Conservation (phyloP, 2,797 vertebrate species). For the Catharus ustulatus region DNA sequence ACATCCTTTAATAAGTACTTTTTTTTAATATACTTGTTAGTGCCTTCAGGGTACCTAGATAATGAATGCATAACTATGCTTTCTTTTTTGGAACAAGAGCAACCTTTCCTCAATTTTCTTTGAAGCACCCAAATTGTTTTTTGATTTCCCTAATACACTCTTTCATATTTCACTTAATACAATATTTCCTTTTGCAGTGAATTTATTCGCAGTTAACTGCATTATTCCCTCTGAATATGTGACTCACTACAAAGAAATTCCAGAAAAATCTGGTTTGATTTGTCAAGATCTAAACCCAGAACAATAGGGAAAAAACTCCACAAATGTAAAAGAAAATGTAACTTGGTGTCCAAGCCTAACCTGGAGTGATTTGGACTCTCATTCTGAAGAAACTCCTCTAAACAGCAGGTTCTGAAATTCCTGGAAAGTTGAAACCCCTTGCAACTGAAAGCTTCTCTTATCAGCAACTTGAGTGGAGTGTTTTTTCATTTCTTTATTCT, state of each 20-base stretch:
- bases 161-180: neutral
- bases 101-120: neutral
- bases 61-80: neutral
- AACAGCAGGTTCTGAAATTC: neutral
- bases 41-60: neutral
- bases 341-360: neutral
- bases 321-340: neutral
- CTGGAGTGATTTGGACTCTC: neutral
- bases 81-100: neutral
- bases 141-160: neutral
- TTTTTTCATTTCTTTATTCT: fast-evolving
- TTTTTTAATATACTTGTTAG: neutral
- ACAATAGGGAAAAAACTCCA: fast-evolving
- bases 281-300: neutral
- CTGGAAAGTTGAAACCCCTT: neutral
- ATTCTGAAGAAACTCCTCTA: neutral
- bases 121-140: neutral
- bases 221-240: neutral
- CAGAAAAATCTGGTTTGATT: neutral
- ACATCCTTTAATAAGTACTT: neutral
- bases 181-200: neutral
- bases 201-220: neutral
- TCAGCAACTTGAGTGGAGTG: neutral
- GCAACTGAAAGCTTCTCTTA: neutral
- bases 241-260: neutral